Percentiles rank a stretch among this genome's conserved stretches.
Evolutionary conservation across 2,888 invertebrate species (phyloP).

Genomic region (Tryphoninae sp.): DNA sequence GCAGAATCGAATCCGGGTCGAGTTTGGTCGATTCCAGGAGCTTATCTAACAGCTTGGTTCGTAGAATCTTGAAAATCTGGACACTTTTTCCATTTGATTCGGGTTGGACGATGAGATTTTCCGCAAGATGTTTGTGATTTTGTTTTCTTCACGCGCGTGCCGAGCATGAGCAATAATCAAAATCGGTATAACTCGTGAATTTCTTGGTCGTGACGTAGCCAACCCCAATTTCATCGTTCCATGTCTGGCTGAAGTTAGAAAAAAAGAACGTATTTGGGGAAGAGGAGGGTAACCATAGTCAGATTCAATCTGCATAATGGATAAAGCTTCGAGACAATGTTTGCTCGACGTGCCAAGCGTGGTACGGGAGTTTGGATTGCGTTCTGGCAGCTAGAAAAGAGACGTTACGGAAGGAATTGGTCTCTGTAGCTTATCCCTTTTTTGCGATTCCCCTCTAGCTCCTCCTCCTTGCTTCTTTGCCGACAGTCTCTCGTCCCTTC

Average conservation of each 20-base stretch:
- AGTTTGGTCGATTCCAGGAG: no score
- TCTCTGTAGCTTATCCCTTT: constrained; percentile 53
- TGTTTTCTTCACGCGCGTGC: no score
- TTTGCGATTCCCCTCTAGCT: constrained; percentile 33
- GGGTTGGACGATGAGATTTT: no score
- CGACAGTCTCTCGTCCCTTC: background rate
- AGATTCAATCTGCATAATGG: constrained; percentile 81
- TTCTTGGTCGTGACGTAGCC: no score
- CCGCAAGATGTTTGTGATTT: no score
- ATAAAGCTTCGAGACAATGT: constrained; percentile 79
- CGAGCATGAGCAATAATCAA: no score
- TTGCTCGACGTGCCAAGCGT: constrained; percentile 72
- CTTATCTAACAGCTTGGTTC: no score
- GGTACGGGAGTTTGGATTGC: constrained; percentile 56
- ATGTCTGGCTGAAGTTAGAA: background rate
- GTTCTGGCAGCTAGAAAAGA: constrained; percentile 45
- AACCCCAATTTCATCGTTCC: background rate
- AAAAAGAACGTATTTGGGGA: constrained; percentile 9
- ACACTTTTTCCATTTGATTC: no score
- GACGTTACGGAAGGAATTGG: constrained; percentile 21
- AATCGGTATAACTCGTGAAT: no score
- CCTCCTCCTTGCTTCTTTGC: constrained; percentile 4
- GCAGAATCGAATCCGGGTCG: no score
- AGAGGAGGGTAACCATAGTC: constrained; percentile 72
- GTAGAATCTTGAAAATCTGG: no score